A percentile compares a stretch with the other conserved stretches of the same genome.
These are phyloP conservation scores for Melitaea athalia DNA, from an alignment of 2,888 invertebrate genomes.

Conservation along the genomic window DNA sequence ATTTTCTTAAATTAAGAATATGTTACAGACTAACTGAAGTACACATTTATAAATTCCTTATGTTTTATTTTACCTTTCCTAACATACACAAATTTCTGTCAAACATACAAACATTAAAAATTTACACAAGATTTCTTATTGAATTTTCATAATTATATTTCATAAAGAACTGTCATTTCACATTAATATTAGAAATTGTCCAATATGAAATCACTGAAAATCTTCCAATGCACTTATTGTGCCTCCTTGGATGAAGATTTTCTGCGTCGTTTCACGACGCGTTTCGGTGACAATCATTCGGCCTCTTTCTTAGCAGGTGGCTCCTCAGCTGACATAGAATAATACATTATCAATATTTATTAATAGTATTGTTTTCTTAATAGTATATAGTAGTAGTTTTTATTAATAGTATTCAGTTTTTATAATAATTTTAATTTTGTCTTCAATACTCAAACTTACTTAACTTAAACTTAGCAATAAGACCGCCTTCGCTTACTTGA, in stretches of 20 bases:
- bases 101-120: too few relatives aligned
- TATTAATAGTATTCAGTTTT: too few relatives aligned
- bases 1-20: slow-evolving; percentile 2
- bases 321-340: slow-evolving; percentile 63
- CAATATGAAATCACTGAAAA: slow-evolving; percentile 9
- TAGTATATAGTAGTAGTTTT: too few relatives aligned
- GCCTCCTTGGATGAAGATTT: slow-evolving; percentile 72
- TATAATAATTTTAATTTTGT: neutral
- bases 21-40: slow-evolving; percentile 6
- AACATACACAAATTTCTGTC: neutral
- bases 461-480: too few relatives aligned
- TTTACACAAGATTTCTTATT: neutral
- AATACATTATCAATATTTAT: neutral
- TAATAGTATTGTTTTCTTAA: neutral
- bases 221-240: slow-evolving; percentile 42
- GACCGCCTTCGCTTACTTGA: too few relatives aligned
- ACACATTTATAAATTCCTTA: slow-evolving; percentile 7
- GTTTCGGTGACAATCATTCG: slow-evolving; percentile 79
- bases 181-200: neutral
- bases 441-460: too few relatives aligned
- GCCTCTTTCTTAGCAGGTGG: slow-evolving; percentile 72
- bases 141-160: neutral
- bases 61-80: neutral
- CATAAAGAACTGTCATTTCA: neutral
- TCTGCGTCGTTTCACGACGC: slow-evolving; percentile 78